These are phyloP conservation scores for Euthynnus affinis DNA, from an alignment of 2,797 vertebrate genomes.

Conservation along the genomic window DNA sequence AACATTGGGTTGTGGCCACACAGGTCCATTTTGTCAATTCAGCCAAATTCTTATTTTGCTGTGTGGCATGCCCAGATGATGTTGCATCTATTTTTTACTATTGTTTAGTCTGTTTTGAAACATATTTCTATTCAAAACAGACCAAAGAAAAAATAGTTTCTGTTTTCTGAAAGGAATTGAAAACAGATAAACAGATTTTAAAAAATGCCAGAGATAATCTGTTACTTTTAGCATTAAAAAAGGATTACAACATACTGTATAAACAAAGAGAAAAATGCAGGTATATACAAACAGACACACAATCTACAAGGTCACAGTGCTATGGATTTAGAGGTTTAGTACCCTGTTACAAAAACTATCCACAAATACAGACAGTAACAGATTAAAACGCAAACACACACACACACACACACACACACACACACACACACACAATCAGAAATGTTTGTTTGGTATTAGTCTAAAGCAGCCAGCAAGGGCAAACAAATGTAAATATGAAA, in stretches of 20 bases:
- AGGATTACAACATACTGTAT: background rate
- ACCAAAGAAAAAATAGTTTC: too few relatives aligned
- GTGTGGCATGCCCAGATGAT: too few relatives aligned
- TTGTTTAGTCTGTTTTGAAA: too few relatives aligned
- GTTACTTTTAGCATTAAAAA: background rate
- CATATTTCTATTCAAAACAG: too few relatives aligned
- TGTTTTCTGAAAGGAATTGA: too few relatives aligned
- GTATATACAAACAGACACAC: background rate
- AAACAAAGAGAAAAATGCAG: background rate
- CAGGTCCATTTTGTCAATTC: too few relatives aligned
- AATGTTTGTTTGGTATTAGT: slow-evolving; percentile 39
- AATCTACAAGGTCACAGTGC: background rate
- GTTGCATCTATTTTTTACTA: too few relatives aligned
- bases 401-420: background rate
- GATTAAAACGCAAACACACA: background rate
- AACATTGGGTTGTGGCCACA: too few relatives aligned
- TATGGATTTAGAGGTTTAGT: background rate
- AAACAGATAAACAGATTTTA: too few relatives aligned
- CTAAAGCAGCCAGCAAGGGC: slow-evolving; percentile 28
- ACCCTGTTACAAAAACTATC: background rate
- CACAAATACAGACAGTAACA: background rate
- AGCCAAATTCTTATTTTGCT: too few relatives aligned
- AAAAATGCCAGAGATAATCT: too few relatives aligned
- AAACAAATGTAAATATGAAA: slow-evolving; percentile 39
- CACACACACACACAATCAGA: background rate